phyloP scores from a whole-genome alignment of 2,797 vertebrate species.

The Orientallactaga sibirica region DNA sequence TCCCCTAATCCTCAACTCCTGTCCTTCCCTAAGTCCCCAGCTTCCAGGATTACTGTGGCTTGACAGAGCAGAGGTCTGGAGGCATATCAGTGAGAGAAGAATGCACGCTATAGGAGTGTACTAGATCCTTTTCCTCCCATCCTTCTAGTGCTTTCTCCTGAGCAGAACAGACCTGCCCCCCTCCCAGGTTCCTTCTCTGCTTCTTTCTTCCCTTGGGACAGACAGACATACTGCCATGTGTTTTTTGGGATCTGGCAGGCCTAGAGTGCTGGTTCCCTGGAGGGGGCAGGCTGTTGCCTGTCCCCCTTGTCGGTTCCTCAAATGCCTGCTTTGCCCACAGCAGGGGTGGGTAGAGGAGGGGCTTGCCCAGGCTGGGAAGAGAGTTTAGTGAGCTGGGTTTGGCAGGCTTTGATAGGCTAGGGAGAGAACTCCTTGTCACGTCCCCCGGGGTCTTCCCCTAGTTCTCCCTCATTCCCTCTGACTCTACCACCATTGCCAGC shows the following conservation, averaged over 20 bases:
- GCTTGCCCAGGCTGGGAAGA: conserved; percentile 61
- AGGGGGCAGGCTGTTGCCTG: conserved; percentile 54
- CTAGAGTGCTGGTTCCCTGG: conserved; percentile 29
- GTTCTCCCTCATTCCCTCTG: conserved; percentile 12
- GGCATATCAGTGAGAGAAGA: neutral
- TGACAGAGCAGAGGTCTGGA: neutral
- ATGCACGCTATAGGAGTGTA: neutral
- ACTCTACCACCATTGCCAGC: conserved; percentile 19
- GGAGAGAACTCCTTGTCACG: conserved; percentile 52
- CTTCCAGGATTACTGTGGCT: neutral
- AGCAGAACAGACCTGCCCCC: neutral
- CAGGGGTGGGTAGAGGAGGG: conserved; percentile 62
- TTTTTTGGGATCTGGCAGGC: neutral
- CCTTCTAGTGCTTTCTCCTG: conserved; percentile 43
- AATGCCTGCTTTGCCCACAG: conserved; percentile 63
- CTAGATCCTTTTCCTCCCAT: neutral
- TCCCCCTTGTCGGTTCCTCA: neutral
- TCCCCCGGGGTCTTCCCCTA: conserved; percentile 39
- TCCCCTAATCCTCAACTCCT: neutral
- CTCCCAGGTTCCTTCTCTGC: neutral
- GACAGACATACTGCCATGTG: conserved; percentile 1
- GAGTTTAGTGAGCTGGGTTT: conserved; percentile 70
- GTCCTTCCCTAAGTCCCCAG: conserved; percentile 73
- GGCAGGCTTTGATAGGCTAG: conserved; percentile 79
- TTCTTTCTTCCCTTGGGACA: neutral